Evolutionary conservation across 2,888 invertebrate species (phyloP).

Genomic region (Cheilosia impressa): DNA sequence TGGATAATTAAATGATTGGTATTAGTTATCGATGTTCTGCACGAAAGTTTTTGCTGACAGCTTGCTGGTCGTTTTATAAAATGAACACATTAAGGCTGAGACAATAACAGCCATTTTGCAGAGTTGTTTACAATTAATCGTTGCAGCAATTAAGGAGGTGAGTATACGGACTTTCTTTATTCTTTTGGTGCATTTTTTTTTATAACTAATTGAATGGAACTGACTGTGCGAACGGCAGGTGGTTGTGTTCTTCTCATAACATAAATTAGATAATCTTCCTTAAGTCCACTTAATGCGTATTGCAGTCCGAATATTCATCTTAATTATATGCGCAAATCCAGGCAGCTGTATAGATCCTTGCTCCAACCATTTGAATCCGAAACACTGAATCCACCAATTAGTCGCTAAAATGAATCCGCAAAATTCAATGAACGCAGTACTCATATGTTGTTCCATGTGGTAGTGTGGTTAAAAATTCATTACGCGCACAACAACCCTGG

Average conservation of each 20-base stretch:
- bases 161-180: no score
- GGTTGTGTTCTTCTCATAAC: no score
- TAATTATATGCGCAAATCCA: neutral
- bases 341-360: neutral
- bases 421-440: neutral
- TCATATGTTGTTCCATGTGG: constrained; percentile 22
- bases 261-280: no score
- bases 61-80: neutral
- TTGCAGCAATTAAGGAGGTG: no score
- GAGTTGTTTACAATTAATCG: no score
- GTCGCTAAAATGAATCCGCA: constrained; percentile 31
- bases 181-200: no score
- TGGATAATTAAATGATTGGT: constrained; percentile 18
- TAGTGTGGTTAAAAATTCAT: constrained; percentile 59
- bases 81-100: neutral
- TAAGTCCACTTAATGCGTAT: neutral
- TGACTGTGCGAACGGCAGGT: no score
- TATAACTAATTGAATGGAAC: no score
- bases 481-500: constrained; percentile 24
- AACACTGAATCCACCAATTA: constrained; percentile 24
- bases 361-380: constrained; percentile 24
- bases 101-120: neutral
- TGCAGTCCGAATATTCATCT: no score
- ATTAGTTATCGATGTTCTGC: constrained; percentile 1
- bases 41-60: neutral